Percentiles rank a stretch among this genome's conserved stretches.
Conservation (phyloP, 2,888 invertebrate species). For the Chydorus sphaericus region DNA sequence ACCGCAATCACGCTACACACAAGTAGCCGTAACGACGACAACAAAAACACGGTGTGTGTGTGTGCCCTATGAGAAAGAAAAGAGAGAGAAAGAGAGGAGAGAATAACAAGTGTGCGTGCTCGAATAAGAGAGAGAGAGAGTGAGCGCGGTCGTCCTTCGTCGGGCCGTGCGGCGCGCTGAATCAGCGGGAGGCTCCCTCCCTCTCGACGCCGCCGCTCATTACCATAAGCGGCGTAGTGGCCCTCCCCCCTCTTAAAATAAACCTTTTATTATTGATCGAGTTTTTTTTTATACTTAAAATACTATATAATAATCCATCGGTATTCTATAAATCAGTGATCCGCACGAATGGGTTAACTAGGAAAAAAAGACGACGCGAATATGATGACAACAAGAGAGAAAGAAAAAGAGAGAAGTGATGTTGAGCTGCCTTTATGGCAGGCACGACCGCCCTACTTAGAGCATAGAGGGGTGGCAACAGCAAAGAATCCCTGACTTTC, state of each 20-base stretch:
- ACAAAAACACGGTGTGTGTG: no score
- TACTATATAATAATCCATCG: no score
- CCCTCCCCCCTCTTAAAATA: neutral
- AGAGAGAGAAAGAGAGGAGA: neutral
- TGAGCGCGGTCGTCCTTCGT: neutral
- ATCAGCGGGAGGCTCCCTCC: neutral
- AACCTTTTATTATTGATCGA: neutral
- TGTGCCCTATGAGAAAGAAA: neutral
- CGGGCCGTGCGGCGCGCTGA: neutral
- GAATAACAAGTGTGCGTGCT: neutral
- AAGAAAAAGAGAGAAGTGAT: neutral
- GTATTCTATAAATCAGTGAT: no score
- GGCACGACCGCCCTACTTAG: neutral
- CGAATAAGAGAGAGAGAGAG: neutral
- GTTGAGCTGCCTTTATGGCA: conserved; percentile 4
- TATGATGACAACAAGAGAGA: neutral
- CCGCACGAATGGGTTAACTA: no score
- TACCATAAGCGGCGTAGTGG: neutral
- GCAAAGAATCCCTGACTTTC: neutral
- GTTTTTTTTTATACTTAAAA: no score
- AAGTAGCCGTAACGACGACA: no score
- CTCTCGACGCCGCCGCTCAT: neutral
- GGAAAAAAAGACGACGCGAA: neutral
- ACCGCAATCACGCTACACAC: no score
- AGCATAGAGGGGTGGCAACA: neutral